These are phyloP conservation scores for Brachionus sp. DNA, from an alignment of 1,140 invertebrate genomes.

Conservation along the genomic window DNA sequence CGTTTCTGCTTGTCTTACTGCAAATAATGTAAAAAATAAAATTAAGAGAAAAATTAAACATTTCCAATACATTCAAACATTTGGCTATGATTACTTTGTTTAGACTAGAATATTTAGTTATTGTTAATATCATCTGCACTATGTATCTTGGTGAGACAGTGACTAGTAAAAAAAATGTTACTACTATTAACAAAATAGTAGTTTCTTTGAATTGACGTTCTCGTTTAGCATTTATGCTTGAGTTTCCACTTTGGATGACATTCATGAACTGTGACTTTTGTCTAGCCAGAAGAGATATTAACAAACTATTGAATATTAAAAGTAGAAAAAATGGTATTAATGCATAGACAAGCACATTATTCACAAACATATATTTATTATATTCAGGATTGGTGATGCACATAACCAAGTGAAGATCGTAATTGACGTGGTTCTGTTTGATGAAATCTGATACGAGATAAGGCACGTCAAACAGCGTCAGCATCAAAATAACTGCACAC, in stretches of 20 bases:
- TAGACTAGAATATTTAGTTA: neutral
- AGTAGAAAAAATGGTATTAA: constrained; percentile 35
- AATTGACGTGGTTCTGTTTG: neutral
- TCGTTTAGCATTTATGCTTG: neutral
- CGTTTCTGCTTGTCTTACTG: constrained; percentile 31
- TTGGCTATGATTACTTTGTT: neutral
- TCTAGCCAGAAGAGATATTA: constrained; percentile 2
- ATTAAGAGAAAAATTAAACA: constrained; percentile 43
- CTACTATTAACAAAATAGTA: constrained; percentile 11
- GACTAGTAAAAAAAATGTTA: constrained; percentile 37
- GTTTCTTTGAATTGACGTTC: constrained; percentile 44
- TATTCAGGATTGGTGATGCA: constrained; percentile 4
- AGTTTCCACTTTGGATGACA: neutral
- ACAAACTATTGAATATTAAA: constrained; percentile 33
- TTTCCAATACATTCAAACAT: constrained; percentile 41
- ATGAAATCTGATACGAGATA: constrained; percentile 27
- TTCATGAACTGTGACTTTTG: constrained; percentile 31
- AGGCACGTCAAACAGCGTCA: constrained; percentile 10
- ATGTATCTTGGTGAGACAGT: constrained; percentile 44
- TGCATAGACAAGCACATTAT: constrained; percentile 28
- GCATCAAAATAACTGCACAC: neutral
- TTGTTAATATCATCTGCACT: neutral
- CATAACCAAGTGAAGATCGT: constrained; percentile 6
- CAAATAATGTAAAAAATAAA: constrained; percentile 44
- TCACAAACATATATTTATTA: constrained; percentile 1